These are phyloP conservation scores for Sycophaga agraensis DNA, from an alignment of 1,140 invertebrate genomes.

Conservation along the genomic window DNA sequence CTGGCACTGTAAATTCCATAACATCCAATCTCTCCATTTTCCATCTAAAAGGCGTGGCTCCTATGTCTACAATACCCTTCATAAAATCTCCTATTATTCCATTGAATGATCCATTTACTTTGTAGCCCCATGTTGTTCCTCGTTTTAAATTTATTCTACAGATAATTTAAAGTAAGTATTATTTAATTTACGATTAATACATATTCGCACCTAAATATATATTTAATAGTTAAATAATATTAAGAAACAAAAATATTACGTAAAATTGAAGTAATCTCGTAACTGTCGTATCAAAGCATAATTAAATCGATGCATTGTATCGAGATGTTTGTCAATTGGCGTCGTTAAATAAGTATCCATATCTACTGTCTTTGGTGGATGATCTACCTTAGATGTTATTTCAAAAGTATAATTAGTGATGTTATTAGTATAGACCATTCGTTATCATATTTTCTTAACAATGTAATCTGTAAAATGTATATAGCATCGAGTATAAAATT, in stretches of 20 bases:
- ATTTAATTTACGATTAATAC: neutral
- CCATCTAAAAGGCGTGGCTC: slow-evolving; percentile 64
- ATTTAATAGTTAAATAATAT: too few species aligned
- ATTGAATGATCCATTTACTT: slow-evolving; percentile 65
- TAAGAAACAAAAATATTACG: slow-evolving; percentile 44
- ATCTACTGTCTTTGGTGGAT: slow-evolving; percentile 43
- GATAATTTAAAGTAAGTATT: neutral
- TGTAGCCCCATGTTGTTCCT: slow-evolving; percentile 66
- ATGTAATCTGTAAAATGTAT: too few species aligned
- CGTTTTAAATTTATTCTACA: slow-evolving; percentile 58
- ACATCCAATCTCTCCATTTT: slow-evolving; percentile 60
- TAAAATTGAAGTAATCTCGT: slow-evolving; percentile 66
- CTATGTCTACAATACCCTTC: slow-evolving; percentile 62
- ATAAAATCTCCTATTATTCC: slow-evolving; percentile 66
- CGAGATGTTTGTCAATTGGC: slow-evolving; percentile 57
- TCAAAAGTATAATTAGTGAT: too few species aligned
- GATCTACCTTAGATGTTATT: slow-evolving; percentile 32
- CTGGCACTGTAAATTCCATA: slow-evolving; percentile 63
- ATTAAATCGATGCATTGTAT: slow-evolving; percentile 66
- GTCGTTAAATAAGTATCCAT: slow-evolving; percentile 60
- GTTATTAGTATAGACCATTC: too few species aligned
- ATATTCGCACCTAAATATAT: neutral
- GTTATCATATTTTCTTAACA: too few species aligned
- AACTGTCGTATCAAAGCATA: slow-evolving; percentile 61
- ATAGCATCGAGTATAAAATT: too few species aligned